Conservation (phyloP, 2,888 invertebrate species). For the Abrostola triplasia region DNA sequence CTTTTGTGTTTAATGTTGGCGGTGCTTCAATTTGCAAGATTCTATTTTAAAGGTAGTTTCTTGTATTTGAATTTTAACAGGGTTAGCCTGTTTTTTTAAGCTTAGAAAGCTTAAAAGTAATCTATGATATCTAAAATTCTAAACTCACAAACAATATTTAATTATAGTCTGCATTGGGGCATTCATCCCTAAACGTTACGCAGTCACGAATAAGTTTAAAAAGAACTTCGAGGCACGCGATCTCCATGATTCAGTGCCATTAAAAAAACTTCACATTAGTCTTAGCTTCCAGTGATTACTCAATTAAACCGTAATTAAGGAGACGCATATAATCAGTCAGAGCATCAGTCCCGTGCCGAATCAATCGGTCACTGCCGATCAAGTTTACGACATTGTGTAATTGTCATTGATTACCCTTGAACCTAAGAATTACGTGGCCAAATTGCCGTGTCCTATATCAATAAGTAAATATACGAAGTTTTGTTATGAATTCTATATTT, state of each 20-base stretch:
- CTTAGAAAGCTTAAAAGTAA: too few relatives aligned
- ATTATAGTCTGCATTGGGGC: neutral
- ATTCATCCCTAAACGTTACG: neutral
- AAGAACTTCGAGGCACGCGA: neutral
- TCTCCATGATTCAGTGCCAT: conserved; percentile 3
- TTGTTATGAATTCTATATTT: too few relatives aligned
- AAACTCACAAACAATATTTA: too few relatives aligned
- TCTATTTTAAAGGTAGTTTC: too few relatives aligned
- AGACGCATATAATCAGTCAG: conserved; percentile 38
- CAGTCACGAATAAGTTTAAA: neutral
- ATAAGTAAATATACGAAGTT: neutral
- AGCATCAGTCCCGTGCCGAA: conserved; percentile 59
- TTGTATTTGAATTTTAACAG: too few relatives aligned
- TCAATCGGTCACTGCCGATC: conserved; percentile 66
- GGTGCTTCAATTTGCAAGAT: too few relatives aligned
- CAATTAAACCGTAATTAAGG: conserved; percentile 45
- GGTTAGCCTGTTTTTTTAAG: too few relatives aligned
- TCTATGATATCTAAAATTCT: too few relatives aligned
- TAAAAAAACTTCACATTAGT: conserved; percentile 13
- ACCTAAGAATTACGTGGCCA: conserved; percentile 46
- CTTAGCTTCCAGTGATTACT: conserved; percentile 23
- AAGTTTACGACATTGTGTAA: conserved; percentile 51
- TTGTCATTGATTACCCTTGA: conserved; percentile 66
- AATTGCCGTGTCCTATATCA: conserved; percentile 13
- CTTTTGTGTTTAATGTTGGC: too few relatives aligned